Percentiles rank a stretch among this genome's conserved stretches.
phyloP scores from a whole-genome alignment of 2,797 vertebrate species.

The Halcyon chelicuti region DNA sequence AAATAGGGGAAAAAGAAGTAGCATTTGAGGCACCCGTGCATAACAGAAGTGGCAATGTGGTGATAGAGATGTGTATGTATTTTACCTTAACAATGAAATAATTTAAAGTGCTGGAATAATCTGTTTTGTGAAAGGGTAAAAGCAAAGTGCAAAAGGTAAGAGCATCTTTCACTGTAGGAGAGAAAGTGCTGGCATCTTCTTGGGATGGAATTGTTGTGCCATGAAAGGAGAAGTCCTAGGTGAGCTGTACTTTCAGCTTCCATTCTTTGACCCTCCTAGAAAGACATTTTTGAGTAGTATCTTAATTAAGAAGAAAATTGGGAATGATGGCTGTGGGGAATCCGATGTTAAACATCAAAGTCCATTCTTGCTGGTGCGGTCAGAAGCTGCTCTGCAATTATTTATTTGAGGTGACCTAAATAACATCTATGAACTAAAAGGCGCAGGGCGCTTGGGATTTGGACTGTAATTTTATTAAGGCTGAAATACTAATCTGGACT shows the following conservation, averaged over 20 bases:
- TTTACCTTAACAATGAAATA: not conserved
- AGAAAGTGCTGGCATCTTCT: not conserved
- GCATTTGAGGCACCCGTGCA: accelerated
- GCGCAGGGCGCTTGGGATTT: not conserved
- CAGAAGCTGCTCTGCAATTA: not conserved
- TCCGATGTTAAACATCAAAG: not conserved
- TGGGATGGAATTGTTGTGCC: not conserved
- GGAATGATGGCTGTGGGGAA: not conserved
- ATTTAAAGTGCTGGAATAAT: not conserved
- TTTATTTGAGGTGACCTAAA: constrained; percentile 40
- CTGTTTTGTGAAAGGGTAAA: not conserved
- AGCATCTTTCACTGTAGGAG: not conserved
- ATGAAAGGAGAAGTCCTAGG: not conserved
- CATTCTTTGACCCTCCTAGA: not conserved
- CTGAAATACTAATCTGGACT: not conserved
- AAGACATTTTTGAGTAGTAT: not conserved
- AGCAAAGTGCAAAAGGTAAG: not conserved
- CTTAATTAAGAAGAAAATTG: constrained; percentile 27
- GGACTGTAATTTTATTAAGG: not conserved
- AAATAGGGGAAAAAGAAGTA: not conserved
- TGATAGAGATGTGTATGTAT: not conserved
- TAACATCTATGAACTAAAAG: not conserved
- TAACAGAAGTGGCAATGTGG: not conserved
- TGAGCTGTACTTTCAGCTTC: not conserved
- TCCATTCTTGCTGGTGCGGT: not conserved